phyloP scores from a whole-genome alignment of 2,888 invertebrate species.

The Blera fallax region DNA sequence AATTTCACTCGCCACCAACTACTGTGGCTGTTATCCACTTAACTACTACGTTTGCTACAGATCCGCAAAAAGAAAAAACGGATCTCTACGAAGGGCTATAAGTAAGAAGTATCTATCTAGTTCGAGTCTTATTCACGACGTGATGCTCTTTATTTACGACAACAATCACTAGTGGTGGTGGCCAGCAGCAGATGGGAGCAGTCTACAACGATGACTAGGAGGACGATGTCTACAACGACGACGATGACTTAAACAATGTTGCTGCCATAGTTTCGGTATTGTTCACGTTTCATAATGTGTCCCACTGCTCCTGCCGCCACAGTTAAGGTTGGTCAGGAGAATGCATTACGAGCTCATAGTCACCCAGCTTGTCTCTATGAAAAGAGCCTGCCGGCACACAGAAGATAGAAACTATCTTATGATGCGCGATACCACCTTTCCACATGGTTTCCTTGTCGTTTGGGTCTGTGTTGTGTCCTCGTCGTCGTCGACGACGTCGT shows the following conservation, averaged over 20 bases:
- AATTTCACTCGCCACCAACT: constrained; percentile 63
- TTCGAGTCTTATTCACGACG: constrained; percentile 67
- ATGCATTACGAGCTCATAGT: constrained; percentile 61
- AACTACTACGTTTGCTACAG: constrained; percentile 49
- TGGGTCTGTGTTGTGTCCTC: constrained; percentile 45
- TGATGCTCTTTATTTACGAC: constrained; percentile 72
- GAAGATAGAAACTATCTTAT: constrained; percentile 67
- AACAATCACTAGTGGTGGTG: constrained; percentile 57
- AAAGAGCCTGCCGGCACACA: constrained; percentile 41
- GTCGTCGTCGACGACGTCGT: constrained; percentile 67
- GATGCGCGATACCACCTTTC: constrained; percentile 64
- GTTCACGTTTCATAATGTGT: constrained; percentile 71
- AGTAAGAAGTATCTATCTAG: constrained; percentile 69
- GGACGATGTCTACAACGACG: constrained; percentile 12
- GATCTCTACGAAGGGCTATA: constrained; percentile 38
- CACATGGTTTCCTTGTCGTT: constrained; percentile 48
- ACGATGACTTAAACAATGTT: constrained; percentile 43
- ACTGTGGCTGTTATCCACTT: constrained; percentile 70
- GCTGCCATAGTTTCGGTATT: constrained; percentile 70
- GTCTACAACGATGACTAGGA: not conserved
- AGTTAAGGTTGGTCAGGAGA: constrained; percentile 48
- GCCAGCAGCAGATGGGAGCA: constrained; percentile 17
- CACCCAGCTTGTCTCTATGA: constrained; percentile 22
- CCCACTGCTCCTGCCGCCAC: constrained; percentile 35
- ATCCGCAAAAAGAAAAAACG: constrained; percentile 3